phyloP scores from a whole-genome alignment of 2,113 vertebrate species.

The Felis chaus region DNA sequence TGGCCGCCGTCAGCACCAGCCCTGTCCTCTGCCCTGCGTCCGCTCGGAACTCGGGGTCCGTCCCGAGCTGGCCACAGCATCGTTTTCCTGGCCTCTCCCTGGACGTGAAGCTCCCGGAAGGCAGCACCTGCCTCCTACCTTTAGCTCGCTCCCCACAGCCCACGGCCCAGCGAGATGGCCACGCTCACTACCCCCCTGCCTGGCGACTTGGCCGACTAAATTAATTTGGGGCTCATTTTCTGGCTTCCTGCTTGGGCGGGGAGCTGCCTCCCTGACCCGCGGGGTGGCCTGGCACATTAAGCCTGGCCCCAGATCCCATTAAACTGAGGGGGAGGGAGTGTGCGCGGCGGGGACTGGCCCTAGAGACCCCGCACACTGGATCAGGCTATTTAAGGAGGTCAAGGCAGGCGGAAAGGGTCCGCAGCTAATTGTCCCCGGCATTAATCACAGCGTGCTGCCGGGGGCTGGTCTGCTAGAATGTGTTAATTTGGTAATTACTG shows the following conservation, averaged over 20 bases:
- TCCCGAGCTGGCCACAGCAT: rapidly evolving
- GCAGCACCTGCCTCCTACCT: rapidly evolving
- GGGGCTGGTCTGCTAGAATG: slow-evolving; percentile 81
- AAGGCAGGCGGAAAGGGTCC: slow-evolving; percentile 77
- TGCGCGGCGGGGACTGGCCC: slow-evolving; percentile 68
- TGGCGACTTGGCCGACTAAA: slow-evolving; percentile 18
- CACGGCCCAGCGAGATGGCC: neutral
- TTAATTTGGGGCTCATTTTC: slow-evolving; percentile 44
- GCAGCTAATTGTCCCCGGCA: slow-evolving; percentile 81
- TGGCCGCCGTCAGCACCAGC: neutral
- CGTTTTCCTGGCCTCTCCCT: rapidly evolving
- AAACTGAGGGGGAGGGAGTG: slow-evolving; percentile 75
- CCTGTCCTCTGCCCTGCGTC: neutral
- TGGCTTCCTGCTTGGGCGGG: neutral
- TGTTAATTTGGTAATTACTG: slow-evolving; percentile 87
- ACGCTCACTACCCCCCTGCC: neutral
- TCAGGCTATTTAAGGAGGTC: slow-evolving; percentile 82
- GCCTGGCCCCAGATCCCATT: slow-evolving; percentile 74
- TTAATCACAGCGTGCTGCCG: slow-evolving; percentile 82
- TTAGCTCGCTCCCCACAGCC: neutral
- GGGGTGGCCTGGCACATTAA: slow-evolving; percentile 61
- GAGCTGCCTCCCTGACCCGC: neutral
- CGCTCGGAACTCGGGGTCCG: neutral
- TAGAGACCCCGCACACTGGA: slow-evolving; percentile 78
- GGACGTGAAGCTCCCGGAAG: no score